A percentile compares a stretch with the other conserved stretches of the same genome.
Conservation (phyloP, 2,888 invertebrate genomes). For the Dione juno region DNA sequence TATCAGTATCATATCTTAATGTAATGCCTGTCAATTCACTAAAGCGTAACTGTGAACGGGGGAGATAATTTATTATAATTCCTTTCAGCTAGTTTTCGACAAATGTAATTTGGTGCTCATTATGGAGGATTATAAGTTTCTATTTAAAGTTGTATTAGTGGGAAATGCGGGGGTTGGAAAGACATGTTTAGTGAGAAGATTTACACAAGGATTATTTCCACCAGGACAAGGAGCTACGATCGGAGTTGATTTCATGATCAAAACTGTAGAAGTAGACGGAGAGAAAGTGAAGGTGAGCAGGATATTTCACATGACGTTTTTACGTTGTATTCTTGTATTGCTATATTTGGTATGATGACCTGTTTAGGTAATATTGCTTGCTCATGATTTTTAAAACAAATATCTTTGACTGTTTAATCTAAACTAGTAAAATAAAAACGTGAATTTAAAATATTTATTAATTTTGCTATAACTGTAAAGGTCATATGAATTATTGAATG, state of each 20-base stretch:
- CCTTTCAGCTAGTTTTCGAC: constrained; percentile 53
- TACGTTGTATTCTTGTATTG: constrained; percentile 22
- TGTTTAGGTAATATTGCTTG: constrained; percentile 24
- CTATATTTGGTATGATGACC: constrained; percentile 33
- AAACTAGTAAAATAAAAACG: no score
- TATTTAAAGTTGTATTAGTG: constrained; percentile 99
- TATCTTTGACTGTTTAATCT: background rate
- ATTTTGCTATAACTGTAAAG: no score
- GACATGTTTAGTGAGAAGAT: constrained; percentile 97
- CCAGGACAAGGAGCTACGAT: constrained; percentile 99
- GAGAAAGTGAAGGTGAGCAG: constrained; percentile 93
- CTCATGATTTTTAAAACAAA: background rate
- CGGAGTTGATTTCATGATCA: constrained; percentile 99
- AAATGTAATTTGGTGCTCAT: constrained; percentile 70
- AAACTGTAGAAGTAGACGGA: constrained; percentile 98
- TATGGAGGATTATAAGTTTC: constrained; percentile 99
- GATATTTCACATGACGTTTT: constrained; percentile 38
- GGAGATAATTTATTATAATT: constrained; percentile 58
- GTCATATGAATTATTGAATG: background rate
- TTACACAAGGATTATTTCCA: constrained; percentile 98
- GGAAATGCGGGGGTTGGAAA: constrained; percentile 99
- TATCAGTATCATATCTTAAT: constrained; percentile 57
- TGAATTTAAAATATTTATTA: no score
- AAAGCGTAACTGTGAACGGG: constrained; percentile 70
- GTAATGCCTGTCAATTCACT: constrained; percentile 63